phyloP scores from a whole-genome alignment of 2,888 invertebrate species.

The Chaitophorus viminalis region DNA sequence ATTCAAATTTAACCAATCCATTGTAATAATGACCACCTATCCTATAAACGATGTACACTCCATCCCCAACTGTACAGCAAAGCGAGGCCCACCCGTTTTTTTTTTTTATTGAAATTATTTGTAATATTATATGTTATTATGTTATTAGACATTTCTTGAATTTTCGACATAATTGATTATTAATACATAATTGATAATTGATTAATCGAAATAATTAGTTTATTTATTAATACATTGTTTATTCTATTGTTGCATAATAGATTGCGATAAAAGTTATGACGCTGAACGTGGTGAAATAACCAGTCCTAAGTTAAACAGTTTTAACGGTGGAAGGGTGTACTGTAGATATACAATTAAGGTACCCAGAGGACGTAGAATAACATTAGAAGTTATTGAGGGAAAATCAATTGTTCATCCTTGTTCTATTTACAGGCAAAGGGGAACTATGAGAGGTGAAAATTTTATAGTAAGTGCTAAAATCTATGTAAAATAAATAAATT shows the following conservation, averaged over 20 bases:
- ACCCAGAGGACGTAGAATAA: conserved; percentile 28
- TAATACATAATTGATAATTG: no score
- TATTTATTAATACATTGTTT: background rate
- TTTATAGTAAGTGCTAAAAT: background rate
- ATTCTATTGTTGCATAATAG: conserved; percentile 4
- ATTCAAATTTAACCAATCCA: no score
- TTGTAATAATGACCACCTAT: no score
- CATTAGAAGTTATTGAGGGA: conserved; percentile 20
- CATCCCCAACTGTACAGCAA: no score
- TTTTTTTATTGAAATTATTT: no score
- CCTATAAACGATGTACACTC: no score
- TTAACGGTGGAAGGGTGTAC: accelerated
- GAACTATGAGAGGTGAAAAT: background rate
- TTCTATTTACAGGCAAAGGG: background rate
- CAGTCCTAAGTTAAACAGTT: background rate
- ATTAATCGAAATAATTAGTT: no score
- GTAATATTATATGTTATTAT: background rate
- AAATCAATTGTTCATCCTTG: background rate
- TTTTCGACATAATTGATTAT: background rate
- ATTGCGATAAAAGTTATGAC: background rate
- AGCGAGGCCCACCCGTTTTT: no score
- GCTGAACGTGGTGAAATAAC: conserved; percentile 38
- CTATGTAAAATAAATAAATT: no score
- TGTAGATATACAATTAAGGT: conserved; percentile 1
- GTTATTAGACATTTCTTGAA: background rate